Percentiles rank a stretch among this genome's conserved stretches.
Conservation (phyloP, 2,113 vertebrate species). For the Misgurnus anguillicaudatus region DNA sequence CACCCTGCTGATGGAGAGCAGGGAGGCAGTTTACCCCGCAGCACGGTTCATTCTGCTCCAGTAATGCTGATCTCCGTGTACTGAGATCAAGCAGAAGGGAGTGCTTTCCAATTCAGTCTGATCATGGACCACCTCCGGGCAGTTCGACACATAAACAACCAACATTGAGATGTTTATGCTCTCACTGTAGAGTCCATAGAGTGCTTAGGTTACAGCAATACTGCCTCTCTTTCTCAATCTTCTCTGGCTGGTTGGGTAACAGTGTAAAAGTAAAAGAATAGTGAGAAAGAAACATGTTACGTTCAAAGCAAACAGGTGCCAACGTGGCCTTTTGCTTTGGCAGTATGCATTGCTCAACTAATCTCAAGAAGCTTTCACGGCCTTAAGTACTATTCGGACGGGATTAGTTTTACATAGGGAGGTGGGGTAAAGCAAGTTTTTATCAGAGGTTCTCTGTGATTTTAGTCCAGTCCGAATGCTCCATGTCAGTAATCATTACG, state of each 20-base stretch:
- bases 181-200: neutral
- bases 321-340: neutral
- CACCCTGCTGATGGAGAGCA: slow-evolving; percentile 6
- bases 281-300: slow-evolving; percentile 6
- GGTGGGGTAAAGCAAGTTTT: no score
- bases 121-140: slow-evolving; percentile 22
- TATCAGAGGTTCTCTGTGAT: no score
- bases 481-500: no score
- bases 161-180: neutral
- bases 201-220: neutral
- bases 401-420: no score
- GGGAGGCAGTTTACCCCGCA: slow-evolving; percentile 10
- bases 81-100: slow-evolving; percentile 31
- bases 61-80: slow-evolving; percentile 11
- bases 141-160: slow-evolving; percentile 37
- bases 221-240: slow-evolving; percentile 13
- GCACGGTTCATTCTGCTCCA: slow-evolving; percentile 39
- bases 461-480: no score
- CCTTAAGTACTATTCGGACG: no score
- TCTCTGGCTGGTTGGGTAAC: slow-evolving; percentile 30
- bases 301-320: slow-evolving; percentile 6
- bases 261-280: neutral
- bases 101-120: slow-evolving; percentile 35
- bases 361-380: neutral
- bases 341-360: neutral